Evolutionary conservation across 2,113 vertebrate genomes (phyloP), one percentile per base, ranked within the genome.

Genomic region (Calyptommatus sinebrachiatus): DNA sequence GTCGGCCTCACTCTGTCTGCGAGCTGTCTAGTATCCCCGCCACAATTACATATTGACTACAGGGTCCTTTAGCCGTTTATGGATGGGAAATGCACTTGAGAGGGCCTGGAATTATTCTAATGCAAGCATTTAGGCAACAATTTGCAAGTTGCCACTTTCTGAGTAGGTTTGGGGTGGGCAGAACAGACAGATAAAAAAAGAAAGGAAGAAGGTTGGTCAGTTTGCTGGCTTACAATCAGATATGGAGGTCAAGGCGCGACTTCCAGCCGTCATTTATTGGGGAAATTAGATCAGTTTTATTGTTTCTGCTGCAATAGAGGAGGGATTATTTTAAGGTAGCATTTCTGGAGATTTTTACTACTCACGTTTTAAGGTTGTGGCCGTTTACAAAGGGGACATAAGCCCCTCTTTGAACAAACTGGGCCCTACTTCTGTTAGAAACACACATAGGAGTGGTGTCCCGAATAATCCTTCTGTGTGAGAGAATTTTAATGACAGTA

Each of bases 201-300:
- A 26, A 28, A 28, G 12, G 3, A 28, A 65, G 28, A 84, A 86
- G 87, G 77, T 87, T 89, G 69, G 48, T 88, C 86, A 81, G 77
- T 77, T 82, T 84, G 89, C 87, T 87, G 83, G 85, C 74, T 71
- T 80, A 83, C 81, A 84, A 84, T 87, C 77, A 88, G 86, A 87
- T 53, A 82, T 81, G 76, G 28, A 60, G 82, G 84, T 12, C 50
- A 11, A 3, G 9, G 28, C 2, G 2, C 29, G 20, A 68, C 14
- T 48, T 16, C 11, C 46, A 73, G 29, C 20, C 5, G n/a, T 21
- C 29, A 61, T 41, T 18, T 20, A 11, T 14, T 76, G 24, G 24
- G 31, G 41, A 8, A 11, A 24, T 10, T 1, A 16, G 14, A 22
- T 61, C 5, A 21, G 22, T 28, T 48, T 66, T 68, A 4, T 24